Base-by-base conservation (phyloP, 2,797 vertebrate genomes). In the Melanotaenia maccullochi region DNA sequence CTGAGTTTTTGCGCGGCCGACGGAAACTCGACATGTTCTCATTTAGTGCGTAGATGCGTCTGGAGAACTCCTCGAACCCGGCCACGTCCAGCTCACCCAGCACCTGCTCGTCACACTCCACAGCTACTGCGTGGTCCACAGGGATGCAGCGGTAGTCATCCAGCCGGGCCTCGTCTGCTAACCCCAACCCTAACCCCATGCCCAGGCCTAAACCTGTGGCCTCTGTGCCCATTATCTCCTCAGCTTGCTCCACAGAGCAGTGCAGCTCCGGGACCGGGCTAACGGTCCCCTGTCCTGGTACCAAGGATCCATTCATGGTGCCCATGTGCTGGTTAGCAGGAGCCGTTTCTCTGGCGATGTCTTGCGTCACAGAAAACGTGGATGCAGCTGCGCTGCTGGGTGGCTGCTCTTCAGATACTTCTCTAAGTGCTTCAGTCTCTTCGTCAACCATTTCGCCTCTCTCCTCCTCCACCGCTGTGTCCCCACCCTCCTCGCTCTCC, bases 41-140 rank as follows among this genome's bases (percentile, higher is more conserved):
- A 0, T 95, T 99, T 77, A 99, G 96, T 86, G 98, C 98, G 70
- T 96, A 98, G 93, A 99, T 99, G 91, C 98, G 96, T 44, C 97
- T 94, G 35, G 97, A 98, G 93, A 98, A 98, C 93, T 99, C 98
- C 81, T 99, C 97, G 1, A 99, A 97, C 44, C 94, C 93, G 0
- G 94, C 92, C 2, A 75, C 89, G 42, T 95, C 95, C 62, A 96
- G 89, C 84, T 99, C 97, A 0, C 97, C 97, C 58, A 99, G 94
- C 54, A 99, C 97, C 87, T 99, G 97, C 24, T 99, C 98, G 0
- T 99, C 98, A 1, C 96, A 96, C 85, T 99, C 98, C 73, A 99
- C 98, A 0, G 97, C 98, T n/a, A 99, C 96, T 0, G 98, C 98
- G 0, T 95, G 96, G 58, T 99, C 98, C 88, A 99, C 97, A 0